Evolutionary conservation across 2,113 vertebrate genomes (phyloP).

Genomic region (Chaetodon trifascialis): DNA sequence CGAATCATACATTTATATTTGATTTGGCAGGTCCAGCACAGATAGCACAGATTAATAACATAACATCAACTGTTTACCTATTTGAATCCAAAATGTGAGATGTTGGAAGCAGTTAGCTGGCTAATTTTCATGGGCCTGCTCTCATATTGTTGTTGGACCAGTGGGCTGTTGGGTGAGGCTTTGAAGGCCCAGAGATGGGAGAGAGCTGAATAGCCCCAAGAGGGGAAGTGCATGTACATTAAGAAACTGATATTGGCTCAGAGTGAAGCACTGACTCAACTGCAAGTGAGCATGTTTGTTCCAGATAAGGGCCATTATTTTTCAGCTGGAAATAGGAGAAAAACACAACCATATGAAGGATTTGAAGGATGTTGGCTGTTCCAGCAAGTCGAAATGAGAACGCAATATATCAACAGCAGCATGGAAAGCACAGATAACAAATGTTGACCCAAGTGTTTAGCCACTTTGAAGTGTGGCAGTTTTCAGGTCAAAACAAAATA

Average conservation of each 20-base stretch:
- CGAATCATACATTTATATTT: background rate
- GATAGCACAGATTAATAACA: background rate
- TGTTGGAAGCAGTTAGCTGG: background rate
- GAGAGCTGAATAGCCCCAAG: constrained; percentile 11
- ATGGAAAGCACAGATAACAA: constrained; percentile 49
- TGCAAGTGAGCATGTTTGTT: constrained; percentile 59
- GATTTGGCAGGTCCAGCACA: background rate
- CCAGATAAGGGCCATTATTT: constrained; percentile 66
- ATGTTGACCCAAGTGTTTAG: constrained; percentile 50
- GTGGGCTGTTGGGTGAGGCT: constrained; percentile 29
- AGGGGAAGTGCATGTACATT: constrained; percentile 52
- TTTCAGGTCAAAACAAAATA: constrained; percentile 47
- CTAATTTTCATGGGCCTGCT: constrained; percentile 9
- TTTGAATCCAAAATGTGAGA: background rate
- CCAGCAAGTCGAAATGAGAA: constrained; percentile 36
- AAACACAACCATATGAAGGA: constrained; percentile 32
- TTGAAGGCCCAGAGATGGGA: constrained; percentile 42
- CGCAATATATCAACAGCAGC: constrained; percentile 51
- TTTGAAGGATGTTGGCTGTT: constrained; percentile 51
- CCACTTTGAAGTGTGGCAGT: constrained; percentile 57
- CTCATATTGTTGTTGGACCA: constrained; percentile 47
- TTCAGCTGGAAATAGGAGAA: constrained; percentile 34
- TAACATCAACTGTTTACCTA: background rate
- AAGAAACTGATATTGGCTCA: constrained; percentile 56
- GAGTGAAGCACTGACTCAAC: constrained; percentile 30